Conservation (phyloP, 2,888 invertebrate genomes). For the Lutraria lutraria region DNA sequence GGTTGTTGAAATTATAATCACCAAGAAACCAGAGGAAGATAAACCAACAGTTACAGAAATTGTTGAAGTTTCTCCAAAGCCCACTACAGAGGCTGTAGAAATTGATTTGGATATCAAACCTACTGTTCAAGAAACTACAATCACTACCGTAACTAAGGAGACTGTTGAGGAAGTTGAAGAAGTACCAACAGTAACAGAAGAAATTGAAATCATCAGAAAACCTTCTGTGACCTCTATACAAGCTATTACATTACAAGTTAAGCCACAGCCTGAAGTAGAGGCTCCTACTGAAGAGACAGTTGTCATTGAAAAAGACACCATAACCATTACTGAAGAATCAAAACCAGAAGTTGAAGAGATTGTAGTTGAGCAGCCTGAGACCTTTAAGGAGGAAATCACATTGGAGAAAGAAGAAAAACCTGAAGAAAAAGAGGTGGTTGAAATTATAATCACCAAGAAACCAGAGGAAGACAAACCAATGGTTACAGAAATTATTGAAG, state of each 20-base stretch:
- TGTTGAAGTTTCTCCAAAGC: constrained; percentile 30
- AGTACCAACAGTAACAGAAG: constrained; percentile 40
- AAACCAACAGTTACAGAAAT: not conserved
- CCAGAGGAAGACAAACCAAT: not conserved
- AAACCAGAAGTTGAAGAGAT: constrained; percentile 25
- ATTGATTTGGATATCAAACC: constrained; percentile 28
- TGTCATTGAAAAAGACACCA: constrained; percentile 69
- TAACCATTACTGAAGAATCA: constrained; percentile 26
- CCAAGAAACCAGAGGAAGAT: constrained; percentile 15
- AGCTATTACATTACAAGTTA: constrained; percentile 58
- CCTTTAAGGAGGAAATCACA: constrained; percentile 39
- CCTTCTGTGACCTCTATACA: no score
- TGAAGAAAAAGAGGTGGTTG: constrained; percentile 21
- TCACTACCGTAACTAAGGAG: constrained; percentile 35
- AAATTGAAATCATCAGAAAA: constrained; percentile 46
- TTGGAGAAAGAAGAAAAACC: constrained; percentile 45
- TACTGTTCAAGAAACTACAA: constrained; percentile 6
- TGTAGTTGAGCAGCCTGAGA: constrained; percentile 5
- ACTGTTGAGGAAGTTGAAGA: constrained; percentile 38
- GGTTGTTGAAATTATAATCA: constrained; percentile 20
- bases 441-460: constrained; percentile 26
- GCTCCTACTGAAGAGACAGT: constrained; percentile 70
- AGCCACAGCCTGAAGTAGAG: constrained; percentile 47
- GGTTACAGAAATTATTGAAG: constrained; percentile 51
- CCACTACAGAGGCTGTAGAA: constrained; percentile 39